These are phyloP conservation scores for Drosophila sordidula DNA, from an alignment of 2,888 invertebrate genomes.

Conservation along the genomic window DNA sequence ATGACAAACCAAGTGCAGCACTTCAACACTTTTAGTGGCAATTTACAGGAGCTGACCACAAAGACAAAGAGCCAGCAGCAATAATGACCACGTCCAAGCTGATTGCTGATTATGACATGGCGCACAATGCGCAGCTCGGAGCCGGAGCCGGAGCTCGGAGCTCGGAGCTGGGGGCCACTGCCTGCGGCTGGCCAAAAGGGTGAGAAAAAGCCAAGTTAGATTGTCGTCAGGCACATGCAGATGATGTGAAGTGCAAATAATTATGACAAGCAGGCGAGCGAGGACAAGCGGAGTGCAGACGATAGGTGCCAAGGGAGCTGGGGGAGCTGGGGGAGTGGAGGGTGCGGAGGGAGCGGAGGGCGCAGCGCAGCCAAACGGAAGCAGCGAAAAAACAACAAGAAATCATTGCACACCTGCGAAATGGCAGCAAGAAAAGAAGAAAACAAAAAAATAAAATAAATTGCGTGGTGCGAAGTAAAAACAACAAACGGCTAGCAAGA, in stretches of 20 bases:
- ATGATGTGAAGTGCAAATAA: constrained; percentile 80
- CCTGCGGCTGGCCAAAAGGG: constrained; percentile 41
- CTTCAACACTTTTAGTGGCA: constrained; percentile 81
- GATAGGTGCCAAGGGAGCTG: not conserved
- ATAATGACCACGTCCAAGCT: constrained; percentile 51
- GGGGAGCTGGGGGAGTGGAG: not conserved
- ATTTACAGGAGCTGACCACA: constrained; percentile 81
- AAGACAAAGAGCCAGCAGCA: constrained; percentile 44
- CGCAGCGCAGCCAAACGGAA: constrained; percentile 55
- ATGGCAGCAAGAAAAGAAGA: constrained; percentile 30
- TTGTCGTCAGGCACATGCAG: constrained; percentile 55
- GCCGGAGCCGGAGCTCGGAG: not conserved
- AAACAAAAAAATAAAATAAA: constrained; percentile 24
- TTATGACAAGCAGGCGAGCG: constrained; percentile 67
- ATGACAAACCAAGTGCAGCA: constrained; percentile 74
- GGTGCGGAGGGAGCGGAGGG: not conserved
- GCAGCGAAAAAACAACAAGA: constrained; percentile 40
- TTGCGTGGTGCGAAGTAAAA: constrained; percentile 52
- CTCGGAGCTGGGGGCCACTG: constrained; percentile 9
- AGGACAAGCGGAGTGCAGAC: constrained; percentile 28
- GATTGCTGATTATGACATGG: constrained; percentile 70
- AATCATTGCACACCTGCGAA: constrained; percentile 71
- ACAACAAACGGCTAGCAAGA: constrained; percentile 13
- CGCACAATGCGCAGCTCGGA: not conserved
- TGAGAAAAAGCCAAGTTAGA: constrained; percentile 51